These are phyloP conservation scores for Acromyrmex heyeri DNA, from an alignment of 1,140 invertebrate species.

Conservation along the genomic window DNA sequence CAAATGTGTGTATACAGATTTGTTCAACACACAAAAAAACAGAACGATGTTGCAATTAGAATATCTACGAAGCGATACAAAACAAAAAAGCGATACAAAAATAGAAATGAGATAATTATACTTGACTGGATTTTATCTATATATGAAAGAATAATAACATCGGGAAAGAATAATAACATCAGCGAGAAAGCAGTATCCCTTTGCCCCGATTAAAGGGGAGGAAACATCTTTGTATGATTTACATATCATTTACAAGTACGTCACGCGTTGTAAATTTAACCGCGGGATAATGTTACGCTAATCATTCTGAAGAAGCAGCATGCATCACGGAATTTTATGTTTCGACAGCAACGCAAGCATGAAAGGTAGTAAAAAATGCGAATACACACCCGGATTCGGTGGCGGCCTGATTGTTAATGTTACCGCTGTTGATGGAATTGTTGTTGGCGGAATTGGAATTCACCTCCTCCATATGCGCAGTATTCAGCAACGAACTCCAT, in stretches of 20 bases:
- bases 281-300: neutral
- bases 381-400: slow-evolving; percentile 85
- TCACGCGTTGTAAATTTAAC: slow-evolving; percentile 23
- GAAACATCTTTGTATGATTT: slow-evolving; percentile 34
- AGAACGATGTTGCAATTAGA: neutral
- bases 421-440: slow-evolving; percentile 81
- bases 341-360: slow-evolving; percentile 2
- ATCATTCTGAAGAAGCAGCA: slow-evolving; percentile 19
- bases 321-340: slow-evolving; percentile 22
- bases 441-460: slow-evolving; percentile 81
- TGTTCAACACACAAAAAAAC: neutral
- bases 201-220: neutral
- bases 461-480: slow-evolving; percentile 79
- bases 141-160: neutral
- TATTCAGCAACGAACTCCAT: slow-evolving; percentile 86
- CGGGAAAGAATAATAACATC: neutral
- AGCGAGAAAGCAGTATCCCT: neutral
- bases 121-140: slow-evolving; percentile 6
- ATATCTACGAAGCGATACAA: neutral
- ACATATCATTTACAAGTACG: slow-evolving; percentile 52
- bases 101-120: neutral
- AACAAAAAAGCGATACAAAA: neutral
- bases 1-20: neutral
- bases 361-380: slow-evolving; percentile 33
- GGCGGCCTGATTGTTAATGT: slow-evolving; percentile 82